Percentiles rank a stretch among this genome's conserved stretches.
Conservation (phyloP, 2,113 vertebrate species). For the Pagrus major region DNA sequence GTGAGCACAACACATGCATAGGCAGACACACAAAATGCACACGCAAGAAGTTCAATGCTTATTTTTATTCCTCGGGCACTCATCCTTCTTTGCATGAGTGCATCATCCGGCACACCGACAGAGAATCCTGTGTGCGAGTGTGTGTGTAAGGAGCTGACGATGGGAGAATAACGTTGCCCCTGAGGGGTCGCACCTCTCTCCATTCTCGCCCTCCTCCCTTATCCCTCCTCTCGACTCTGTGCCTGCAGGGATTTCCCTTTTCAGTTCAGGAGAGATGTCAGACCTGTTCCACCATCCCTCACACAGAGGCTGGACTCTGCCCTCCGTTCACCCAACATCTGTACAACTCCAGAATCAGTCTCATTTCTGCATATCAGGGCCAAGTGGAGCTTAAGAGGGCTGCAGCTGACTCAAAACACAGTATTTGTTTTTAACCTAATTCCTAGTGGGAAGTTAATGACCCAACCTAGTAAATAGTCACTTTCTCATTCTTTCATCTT, state of each 20-base stretch:
- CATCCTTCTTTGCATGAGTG: slow-evolving; percentile 75
- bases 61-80: slow-evolving; percentile 73
- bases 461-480: not conserved
- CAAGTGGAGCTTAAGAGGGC: slow-evolving; percentile 8
- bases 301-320: slow-evolving; percentile 61
- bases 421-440: not conserved
- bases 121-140: slow-evolving; percentile 58
- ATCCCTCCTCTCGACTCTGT: slow-evolving; percentile 54
- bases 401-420: slow-evolving; percentile 13
- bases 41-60: slow-evolving; percentile 58
- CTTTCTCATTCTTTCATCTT: no score
- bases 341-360: slow-evolving; percentile 50
- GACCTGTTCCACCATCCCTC: slow-evolving; percentile 70
- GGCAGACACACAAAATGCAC: slow-evolving; percentile 49
- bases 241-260: slow-evolving; percentile 81
- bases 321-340: slow-evolving; percentile 64
- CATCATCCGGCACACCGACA: slow-evolving; percentile 69
- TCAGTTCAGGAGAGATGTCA: slow-evolving; percentile 81
- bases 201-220: slow-evolving; percentile 62
- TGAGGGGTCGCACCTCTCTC: slow-evolving; percentile 77
- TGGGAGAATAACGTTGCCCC: slow-evolving; percentile 75
- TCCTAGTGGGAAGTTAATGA: not conserved
- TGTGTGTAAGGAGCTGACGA: slow-evolving; percentile 72
- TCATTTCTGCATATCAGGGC: slow-evolving; percentile 33
- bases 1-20: slow-evolving; percentile 16